Percentiles rank a stretch among this genome's conserved stretches.
Conservation (phyloP, 2,797 vertebrate genomes). For the Euthynnus affinis region DNA sequence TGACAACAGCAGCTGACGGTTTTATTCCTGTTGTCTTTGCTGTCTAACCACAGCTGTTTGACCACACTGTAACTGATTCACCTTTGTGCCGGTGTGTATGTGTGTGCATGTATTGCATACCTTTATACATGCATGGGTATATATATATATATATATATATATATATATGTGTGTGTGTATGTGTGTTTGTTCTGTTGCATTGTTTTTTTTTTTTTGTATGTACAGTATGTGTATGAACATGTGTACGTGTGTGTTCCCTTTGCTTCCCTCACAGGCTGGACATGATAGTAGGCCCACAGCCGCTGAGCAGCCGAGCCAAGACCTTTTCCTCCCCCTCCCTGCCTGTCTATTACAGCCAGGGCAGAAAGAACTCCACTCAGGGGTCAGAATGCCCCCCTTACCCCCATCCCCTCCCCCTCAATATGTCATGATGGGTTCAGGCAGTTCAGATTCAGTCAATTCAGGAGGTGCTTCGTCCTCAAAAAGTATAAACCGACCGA, state of each 20-base stretch:
- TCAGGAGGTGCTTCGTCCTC: slow-evolving; percentile 4
- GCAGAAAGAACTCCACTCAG: slow-evolving; percentile 82
- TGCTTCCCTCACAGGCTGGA: slow-evolving; percentile 81
- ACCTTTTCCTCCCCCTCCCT: slow-evolving; percentile 84
- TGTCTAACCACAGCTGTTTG: slow-evolving; percentile 21
- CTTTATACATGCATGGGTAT: not conserved
- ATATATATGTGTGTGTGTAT: too few species aligned
- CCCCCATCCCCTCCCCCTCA: not conserved
- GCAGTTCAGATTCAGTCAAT: slow-evolving; percentile 39
- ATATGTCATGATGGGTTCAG: slow-evolving; percentile 10
- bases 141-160: too few species aligned
- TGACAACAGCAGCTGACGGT: not conserved
- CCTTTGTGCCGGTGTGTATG: slow-evolving; percentile 19
- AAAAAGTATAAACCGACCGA: slow-evolving; percentile 2
- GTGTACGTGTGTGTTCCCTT: slow-evolving; percentile 52
- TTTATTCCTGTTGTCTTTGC: not conserved
- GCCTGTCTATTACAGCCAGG: slow-evolving; percentile 84
- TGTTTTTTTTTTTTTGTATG: slow-evolving; percentile 14
- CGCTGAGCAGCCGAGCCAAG: slow-evolving; percentile 82
- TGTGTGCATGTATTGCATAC: slow-evolving; percentile 27
- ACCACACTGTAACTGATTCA: slow-evolving; percentile 13
- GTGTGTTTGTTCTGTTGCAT: slow-evolving; percentile 3
- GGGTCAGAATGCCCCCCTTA: slow-evolving; percentile 78
- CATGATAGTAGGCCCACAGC: slow-evolving; percentile 83
- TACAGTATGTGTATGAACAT: slow-evolving; percentile 9